Conservation (phyloP, 2,888 invertebrate species). For the Microctonus hyperodae region DNA sequence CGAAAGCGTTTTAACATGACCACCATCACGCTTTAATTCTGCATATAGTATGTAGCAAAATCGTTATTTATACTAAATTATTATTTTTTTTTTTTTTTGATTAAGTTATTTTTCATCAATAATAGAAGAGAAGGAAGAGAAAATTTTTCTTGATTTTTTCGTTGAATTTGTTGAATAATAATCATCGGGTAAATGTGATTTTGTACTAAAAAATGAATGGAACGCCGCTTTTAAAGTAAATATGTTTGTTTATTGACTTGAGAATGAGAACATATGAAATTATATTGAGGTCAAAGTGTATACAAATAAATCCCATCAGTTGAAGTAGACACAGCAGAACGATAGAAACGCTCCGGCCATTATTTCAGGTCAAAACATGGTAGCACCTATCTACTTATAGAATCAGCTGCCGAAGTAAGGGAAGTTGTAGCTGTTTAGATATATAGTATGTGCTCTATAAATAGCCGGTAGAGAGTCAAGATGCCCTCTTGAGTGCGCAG, state of each 20-base stretch:
- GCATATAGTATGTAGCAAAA: background rate
- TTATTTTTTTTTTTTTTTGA: background rate
- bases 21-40: slow-evolving; percentile 36
- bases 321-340: slow-evolving; percentile 55
- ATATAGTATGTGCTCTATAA: background rate
- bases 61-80: background rate
- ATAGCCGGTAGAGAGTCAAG: slow-evolving; percentile 2
- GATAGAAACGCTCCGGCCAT: slow-evolving; percentile 44
- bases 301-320: slow-evolving; percentile 28
- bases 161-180: too few relatives aligned
- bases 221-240: too few relatives aligned
- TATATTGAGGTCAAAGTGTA: slow-evolving; percentile 28
- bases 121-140: too few relatives aligned
- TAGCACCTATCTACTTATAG: slow-evolving; percentile 56
- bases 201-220: too few relatives aligned
- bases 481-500: background rate
- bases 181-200: too few relatives aligned
- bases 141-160: too few relatives aligned
- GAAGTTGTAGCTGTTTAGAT: slow-evolving; percentile 2
- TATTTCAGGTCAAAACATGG: slow-evolving; percentile 56
- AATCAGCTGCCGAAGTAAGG: slow-evolving; percentile 56
- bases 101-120: too few relatives aligned
- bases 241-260: background rate
- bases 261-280: slow-evolving; percentile 30
- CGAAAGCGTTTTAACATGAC: slow-evolving; percentile 60